Evolutionary conservation across 1,140 invertebrate species (phyloP).

Genomic region (Drosophila pseudoananassae): DNA sequence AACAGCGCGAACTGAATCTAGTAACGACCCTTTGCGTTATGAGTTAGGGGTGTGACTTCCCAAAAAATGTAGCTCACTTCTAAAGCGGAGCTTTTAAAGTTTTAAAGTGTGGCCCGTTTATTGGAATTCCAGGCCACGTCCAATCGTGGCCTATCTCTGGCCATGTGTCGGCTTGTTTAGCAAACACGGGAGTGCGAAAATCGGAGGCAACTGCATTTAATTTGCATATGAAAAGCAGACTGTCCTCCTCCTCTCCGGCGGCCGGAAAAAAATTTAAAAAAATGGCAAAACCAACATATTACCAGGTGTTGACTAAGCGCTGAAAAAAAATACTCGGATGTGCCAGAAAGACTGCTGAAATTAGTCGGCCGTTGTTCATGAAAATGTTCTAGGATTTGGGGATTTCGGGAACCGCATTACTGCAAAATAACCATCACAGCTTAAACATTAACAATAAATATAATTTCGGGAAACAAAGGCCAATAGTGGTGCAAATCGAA

Average conservation of each 20-base stretch:
- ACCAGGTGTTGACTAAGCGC: constrained; percentile 81
- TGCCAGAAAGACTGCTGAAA: constrained; percentile 48
- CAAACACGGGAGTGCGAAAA: constrained; percentile 55
- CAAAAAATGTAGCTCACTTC: constrained; percentile 25
- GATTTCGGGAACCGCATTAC: constrained; percentile 26
- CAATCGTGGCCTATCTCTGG: constrained; percentile 57
- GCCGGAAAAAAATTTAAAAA: constrained; percentile 37
- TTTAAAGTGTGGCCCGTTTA: constrained; percentile 1
- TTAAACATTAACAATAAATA: not conserved
- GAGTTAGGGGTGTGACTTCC: constrained; percentile 33
- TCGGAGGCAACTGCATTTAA: constrained; percentile 57
- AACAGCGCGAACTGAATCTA: constrained; percentile 39
- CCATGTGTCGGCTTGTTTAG: constrained; percentile 59
- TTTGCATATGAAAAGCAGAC: constrained; percentile 67
- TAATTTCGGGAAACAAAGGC: not conserved
- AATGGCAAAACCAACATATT: constrained; percentile 59
- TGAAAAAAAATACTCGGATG: constrained; percentile 19
- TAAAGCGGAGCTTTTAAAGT: not conserved
- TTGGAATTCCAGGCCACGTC: constrained; percentile 25
- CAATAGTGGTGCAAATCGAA: not conserved
- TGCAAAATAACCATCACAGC: constrained; percentile 1
- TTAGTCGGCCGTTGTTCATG: constrained; percentile 78
- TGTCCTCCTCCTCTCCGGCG: constrained; percentile 22
- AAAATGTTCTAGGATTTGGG: constrained; percentile 68
- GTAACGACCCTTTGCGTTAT: constrained; percentile 66